These are phyloP conservation scores for Pollachius pollachius DNA, from an alignment of 2,113 vertebrate species.

Conservation along the genomic window DNA sequence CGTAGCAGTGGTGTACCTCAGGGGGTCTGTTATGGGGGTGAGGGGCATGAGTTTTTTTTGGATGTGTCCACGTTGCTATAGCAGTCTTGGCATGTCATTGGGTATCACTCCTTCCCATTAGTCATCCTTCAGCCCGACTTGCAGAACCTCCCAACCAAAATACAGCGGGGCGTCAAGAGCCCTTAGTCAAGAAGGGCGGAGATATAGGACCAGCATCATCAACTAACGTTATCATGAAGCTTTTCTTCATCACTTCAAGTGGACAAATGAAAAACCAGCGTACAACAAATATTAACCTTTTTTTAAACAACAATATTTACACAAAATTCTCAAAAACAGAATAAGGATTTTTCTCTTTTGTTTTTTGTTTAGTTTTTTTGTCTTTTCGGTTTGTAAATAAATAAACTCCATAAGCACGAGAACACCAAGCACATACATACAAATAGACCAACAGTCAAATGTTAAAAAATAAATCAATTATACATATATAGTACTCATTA, in stretches of 20 bases:
- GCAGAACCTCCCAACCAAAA: constrained; percentile 63
- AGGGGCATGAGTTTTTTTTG: constrained; percentile 2
- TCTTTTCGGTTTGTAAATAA: constrained; percentile 50
- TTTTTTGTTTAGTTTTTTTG: constrained; percentile 34
- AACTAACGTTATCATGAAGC: constrained; percentile 61
- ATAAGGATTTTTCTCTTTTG: constrained; percentile 52
- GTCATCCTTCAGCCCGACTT: constrained; percentile 48
- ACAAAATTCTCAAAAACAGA: constrained; percentile 69
- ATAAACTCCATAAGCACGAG: constrained; percentile 57
- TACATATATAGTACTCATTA: constrained; percentile 64
- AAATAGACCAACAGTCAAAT: constrained; percentile 73
- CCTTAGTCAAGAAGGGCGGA: constrained; percentile 78
- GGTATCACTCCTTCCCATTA: constrained; percentile 59
- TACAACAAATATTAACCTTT: constrained; percentile 67
- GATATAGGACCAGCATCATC: constrained; percentile 62
- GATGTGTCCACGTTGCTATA: constrained; percentile 60
- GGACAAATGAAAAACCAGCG: constrained; percentile 70
- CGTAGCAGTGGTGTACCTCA: too few relatives aligned
- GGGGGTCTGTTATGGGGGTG: constrained; percentile 11
- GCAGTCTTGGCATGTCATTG: constrained; percentile 46
- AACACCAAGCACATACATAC: constrained; percentile 72
- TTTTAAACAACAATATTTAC: constrained; percentile 73
- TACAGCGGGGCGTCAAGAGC: constrained; percentile 73
- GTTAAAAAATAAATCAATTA: constrained; percentile 64
- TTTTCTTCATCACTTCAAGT: constrained; percentile 66